Evolutionary conservation across 2,888 invertebrate species (phyloP), one percentile per base, ranked within the genome.

Genomic region (Chydorus sphaericus): DNA sequence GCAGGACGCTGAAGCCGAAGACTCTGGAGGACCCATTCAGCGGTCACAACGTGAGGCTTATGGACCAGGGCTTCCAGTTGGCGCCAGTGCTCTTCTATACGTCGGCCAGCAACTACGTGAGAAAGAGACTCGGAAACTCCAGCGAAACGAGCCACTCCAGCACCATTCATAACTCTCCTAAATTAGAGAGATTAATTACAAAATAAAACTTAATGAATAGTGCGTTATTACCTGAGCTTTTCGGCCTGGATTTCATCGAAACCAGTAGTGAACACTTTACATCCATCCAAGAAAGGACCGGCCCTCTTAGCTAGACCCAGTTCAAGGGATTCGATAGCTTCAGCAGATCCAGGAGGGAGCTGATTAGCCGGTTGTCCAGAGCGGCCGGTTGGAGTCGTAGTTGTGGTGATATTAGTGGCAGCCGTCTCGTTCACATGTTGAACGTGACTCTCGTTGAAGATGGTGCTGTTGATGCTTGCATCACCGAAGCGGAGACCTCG

Each of bases 221-320:
- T 44, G 4, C 10, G 23, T 26, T 23, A 26, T 8, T 76, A 76
- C 59, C 78, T 75, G 4, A 87, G 64, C 67, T 82, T 84, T 60
- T 85, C 85, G 14, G 77, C 70, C 58, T 80, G 77, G 37, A 73
- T 73, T 0, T 70, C 59, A n/a, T 70, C 69, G 65, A 85, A 83
- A 6, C 85, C 86, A 61, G 78, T 75, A 33, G 85, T 65, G 64
- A 78, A 84, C 39, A 87, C 85, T 70, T 83, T 85, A 66, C 89
- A 92, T 51, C 91, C 91, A 72, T 93, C 92, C 56, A 93, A 77
- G 66, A 90, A 90, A 58, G 80, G 74, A 31, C 88, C 90, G 59
- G 82, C 82, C 66, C 77, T 78, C 66, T 82, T 83, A 2, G 81
- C 80, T 57, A 75, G 73, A 56, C 77, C 77, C 61, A 85, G 72